A percentile compares a stretch with the other conserved stretches of the same genome.
Conservation (phyloP, 2,797 vertebrate species). For the Sebastes taczanowskii region DNA sequence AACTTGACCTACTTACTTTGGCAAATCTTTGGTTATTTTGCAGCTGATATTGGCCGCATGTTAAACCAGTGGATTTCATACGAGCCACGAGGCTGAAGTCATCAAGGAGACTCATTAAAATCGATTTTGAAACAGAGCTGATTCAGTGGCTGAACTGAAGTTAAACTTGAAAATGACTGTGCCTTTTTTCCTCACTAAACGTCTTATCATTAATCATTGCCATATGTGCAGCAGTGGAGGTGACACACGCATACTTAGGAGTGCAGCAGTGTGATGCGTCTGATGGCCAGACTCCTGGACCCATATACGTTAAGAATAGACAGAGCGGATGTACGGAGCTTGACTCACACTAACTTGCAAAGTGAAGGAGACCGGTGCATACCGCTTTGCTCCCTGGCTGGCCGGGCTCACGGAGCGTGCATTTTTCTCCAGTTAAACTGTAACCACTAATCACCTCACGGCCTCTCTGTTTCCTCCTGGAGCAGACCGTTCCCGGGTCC, state of each 20-base stretch:
- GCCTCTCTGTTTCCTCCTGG: conserved; percentile 80
- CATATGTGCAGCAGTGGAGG: conserved; percentile 51
- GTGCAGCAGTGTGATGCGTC: conserved; percentile 36
- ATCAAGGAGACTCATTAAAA: conserved; percentile 3
- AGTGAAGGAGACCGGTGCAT: conserved; percentile 64
- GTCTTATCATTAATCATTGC: conserved; percentile 54
- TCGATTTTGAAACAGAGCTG: conserved; percentile 1
- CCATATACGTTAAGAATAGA: conserved; percentile 42
- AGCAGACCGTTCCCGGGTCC: conserved; percentile 69
- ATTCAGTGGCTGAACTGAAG: conserved; percentile 18
- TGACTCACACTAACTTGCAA: conserved; percentile 62
- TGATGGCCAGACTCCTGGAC: conserved; percentile 34
- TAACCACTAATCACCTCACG: conserved; percentile 85
- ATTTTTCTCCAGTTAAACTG: conserved; percentile 87
- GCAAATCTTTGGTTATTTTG: background rate
- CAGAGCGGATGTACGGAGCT: conserved; percentile 49
- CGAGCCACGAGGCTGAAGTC: background rate
- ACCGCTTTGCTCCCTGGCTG: conserved; percentile 64
- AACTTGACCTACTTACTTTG: background rate
- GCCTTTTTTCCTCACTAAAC: background rate
- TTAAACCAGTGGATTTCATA: background rate
- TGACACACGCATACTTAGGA: conserved; percentile 45
- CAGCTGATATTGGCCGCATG: background rate
- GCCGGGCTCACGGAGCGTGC: conserved; percentile 72
- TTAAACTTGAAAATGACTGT: conserved; percentile 23